Evolutionary conservation across 2,113 vertebrate genomes (phyloP).

Genomic region (Carassius carassius): DNA sequence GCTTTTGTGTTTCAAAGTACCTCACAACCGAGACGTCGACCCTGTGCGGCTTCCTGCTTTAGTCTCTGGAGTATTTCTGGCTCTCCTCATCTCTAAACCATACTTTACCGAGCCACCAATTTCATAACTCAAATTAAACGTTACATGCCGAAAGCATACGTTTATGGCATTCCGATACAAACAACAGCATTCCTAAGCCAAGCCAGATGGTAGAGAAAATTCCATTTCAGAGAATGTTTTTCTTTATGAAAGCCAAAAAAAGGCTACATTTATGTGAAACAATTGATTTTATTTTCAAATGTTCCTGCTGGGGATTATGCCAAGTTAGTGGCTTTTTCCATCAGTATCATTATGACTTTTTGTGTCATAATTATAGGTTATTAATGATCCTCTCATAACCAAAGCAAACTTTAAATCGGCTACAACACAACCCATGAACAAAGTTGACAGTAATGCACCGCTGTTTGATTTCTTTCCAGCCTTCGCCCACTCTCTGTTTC

Average conservation of each 20-base stretch:
- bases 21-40: constrained; percentile 19
- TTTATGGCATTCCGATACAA: constrained; percentile 40
- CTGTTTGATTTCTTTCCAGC: not conserved
- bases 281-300: not conserved
- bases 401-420: not conserved
- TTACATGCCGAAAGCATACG: constrained; percentile 33
- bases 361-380: constrained; percentile 23
- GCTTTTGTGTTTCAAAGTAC: constrained; percentile 35
- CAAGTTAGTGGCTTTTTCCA: constrained; percentile 10
- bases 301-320: not conserved
- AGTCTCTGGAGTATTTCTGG: constrained; percentile 43
- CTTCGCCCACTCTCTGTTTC: not conserved
- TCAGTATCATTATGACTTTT: constrained; percentile 19
- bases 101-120: constrained; percentile 47
- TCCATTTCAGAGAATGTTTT: constrained; percentile 25
- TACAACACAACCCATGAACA: not conserved
- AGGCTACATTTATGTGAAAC: not conserved
- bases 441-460: not conserved
- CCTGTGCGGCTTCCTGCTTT: constrained; percentile 28
- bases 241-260: constrained; percentile 23
- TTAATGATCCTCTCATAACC: constrained; percentile 25
- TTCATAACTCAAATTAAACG: constrained; percentile 54
- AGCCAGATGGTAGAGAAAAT: constrained; percentile 19
- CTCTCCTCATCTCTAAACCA: constrained; percentile 47
- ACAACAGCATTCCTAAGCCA: constrained; percentile 42